Evolutionary conservation across 2,797 vertebrate species (phyloP).

Genomic region (Leptoclinus maculatus): DNA sequence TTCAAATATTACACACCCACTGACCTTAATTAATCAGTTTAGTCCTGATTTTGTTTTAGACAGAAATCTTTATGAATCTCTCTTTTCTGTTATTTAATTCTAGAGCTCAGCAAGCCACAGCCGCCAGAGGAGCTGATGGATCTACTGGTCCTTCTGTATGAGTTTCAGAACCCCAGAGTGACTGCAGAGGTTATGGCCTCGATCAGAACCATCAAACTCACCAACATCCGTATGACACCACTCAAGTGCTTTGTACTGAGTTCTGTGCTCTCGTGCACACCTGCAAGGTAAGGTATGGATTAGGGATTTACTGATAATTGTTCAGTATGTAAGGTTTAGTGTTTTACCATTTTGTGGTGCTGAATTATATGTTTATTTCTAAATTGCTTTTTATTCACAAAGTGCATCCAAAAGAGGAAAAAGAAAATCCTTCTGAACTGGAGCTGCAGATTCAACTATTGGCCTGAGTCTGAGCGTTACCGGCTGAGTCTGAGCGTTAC

Average conservation of each 20-base stretch:
- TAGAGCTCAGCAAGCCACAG: slow-evolving; percentile 84
- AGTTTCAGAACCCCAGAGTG: slow-evolving; percentile 96
- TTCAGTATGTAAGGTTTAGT: not conserved
- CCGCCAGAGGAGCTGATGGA: slow-evolving; percentile 95
- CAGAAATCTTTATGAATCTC: not conserved
- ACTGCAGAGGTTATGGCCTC: slow-evolving; percentile 89
- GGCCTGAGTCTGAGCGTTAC: too few species aligned
- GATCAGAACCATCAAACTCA: slow-evolving; percentile 87
- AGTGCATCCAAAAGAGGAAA: not conserved
- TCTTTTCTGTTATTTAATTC: slow-evolving; percentile 6
- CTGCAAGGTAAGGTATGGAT: slow-evolving; percentile 73
- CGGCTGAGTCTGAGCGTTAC: too few species aligned
- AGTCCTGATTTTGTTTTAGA: not conserved
- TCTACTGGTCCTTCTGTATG: slow-evolving; percentile 93
- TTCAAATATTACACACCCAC: not conserved
- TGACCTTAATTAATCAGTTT: not conserved
- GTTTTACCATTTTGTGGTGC: too few species aligned
- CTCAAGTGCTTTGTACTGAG: slow-evolving; percentile 93
- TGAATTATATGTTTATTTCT: not conserved
- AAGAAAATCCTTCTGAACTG: not conserved
- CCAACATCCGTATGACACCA: slow-evolving; percentile 90
- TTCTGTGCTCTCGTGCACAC: slow-evolving; percentile 86
- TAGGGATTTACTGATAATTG: not conserved
- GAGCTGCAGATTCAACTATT: not conserved
- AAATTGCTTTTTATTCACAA: not conserved